These are phyloP conservation scores for Celastrina argiolus DNA, from an alignment of 2,888 invertebrate genomes.

Conservation along the genomic window DNA sequence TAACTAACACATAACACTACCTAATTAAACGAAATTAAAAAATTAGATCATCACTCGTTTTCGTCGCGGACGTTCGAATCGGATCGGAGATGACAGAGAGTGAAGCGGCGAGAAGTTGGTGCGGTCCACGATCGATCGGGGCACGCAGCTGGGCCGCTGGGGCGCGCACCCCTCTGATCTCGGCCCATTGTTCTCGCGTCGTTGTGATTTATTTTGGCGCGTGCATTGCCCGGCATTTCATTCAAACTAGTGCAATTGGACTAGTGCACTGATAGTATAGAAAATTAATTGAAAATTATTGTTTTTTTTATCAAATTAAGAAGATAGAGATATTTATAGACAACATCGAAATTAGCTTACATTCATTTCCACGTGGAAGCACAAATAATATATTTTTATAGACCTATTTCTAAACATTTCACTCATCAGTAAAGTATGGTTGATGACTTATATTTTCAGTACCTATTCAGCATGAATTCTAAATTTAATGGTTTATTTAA, in stretches of 20 bases:
- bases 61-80: slow-evolving; percentile 43
- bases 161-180: slow-evolving; percentile 76
- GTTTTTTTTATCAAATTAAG: too few relatives aligned
- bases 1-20: slow-evolving; percentile 54
- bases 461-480: too few relatives aligned
- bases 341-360: too few relatives aligned
- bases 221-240: slow-evolving; percentile 36
- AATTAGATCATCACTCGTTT: slow-evolving; percentile 11
- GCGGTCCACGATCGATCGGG: slow-evolving; percentile 73
- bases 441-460: too few relatives aligned
- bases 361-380: too few relatives aligned
- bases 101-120: slow-evolving; percentile 51
- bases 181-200: slow-evolving; percentile 65
- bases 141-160: slow-evolving; percentile 76
- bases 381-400: too few relatives aligned
- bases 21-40: slow-evolving; percentile 6
- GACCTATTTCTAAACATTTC: too few relatives aligned
- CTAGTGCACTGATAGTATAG: slow-evolving; percentile 31
- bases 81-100: slow-evolving; percentile 59
- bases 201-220: slow-evolving; percentile 61
- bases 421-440: too few relatives aligned
- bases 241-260: slow-evolving; percentile 17
- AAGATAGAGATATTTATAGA: too few relatives aligned
- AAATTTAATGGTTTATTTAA: too few relatives aligned
- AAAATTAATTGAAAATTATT: too few relatives aligned